Percentiles rank a stretch among this genome's conserved stretches.
Conservation (phyloP, 2,888 invertebrate genomes). For the Synanthedon myopaeformis region DNA sequence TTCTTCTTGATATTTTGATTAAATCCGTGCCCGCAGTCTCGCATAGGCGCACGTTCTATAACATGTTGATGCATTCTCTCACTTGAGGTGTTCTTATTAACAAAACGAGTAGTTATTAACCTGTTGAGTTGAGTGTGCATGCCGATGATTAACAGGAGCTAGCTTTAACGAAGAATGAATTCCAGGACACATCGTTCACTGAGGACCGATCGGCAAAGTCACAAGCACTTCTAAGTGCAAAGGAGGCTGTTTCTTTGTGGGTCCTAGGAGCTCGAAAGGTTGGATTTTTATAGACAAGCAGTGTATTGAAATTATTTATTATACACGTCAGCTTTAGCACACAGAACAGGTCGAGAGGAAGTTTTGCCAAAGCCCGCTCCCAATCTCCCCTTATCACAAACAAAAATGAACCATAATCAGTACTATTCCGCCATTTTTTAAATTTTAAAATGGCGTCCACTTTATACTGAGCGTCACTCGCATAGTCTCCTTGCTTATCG, state of each 20-base stretch:
- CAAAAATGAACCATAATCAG: too few relatives aligned
- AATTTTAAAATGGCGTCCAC: too few relatives aligned
- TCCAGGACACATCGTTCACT: slow-evolving; percentile 79
- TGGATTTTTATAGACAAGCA: slow-evolving; percentile 54
- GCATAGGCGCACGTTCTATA: too few relatives aligned
- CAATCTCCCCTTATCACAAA: too few relatives aligned
- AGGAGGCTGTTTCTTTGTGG: slow-evolving; percentile 95
- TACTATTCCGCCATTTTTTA: too few relatives aligned
- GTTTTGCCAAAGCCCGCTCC: slow-evolving; percentile 11
- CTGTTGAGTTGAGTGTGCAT: slow-evolving; percentile 39
- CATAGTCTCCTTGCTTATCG: too few relatives aligned
- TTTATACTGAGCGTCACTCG: too few relatives aligned
- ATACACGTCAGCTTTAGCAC: slow-evolving; percentile 25
- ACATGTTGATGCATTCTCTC: too few relatives aligned
- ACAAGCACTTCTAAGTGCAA: slow-evolving; percentile 90
- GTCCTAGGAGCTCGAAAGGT: slow-evolving; percentile 94
- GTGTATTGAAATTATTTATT: slow-evolving; percentile 28
- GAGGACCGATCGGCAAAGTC: slow-evolving; percentile 75
- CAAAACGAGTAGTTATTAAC: too few relatives aligned
- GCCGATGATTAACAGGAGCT: slow-evolving; percentile 57
- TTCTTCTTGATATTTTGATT: too few relatives aligned
- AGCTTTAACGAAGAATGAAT: slow-evolving; percentile 70
- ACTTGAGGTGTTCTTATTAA: too few relatives aligned
- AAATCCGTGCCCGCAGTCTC: too few relatives aligned
- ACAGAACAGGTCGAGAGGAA: slow-evolving; percentile 17